Conservation (phyloP, 2,797 vertebrate genomes). For the Atherinosoma microstoma region DNA sequence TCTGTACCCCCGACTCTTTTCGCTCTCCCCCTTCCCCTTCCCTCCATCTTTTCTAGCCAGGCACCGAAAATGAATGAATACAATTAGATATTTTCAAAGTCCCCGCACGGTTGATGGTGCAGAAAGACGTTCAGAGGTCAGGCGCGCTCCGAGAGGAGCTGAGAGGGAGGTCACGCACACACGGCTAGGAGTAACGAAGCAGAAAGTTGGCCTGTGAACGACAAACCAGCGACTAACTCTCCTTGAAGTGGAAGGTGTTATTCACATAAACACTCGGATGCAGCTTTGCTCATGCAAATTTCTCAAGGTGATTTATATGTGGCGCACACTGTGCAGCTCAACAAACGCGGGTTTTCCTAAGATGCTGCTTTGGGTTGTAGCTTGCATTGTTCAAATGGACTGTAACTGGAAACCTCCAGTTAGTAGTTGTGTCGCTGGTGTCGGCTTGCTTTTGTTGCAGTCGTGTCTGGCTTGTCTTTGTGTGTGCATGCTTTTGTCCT, state of each 20-base stretch:
- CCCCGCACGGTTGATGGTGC: slow-evolving; percentile 61
- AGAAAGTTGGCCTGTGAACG: slow-evolving; percentile 67
- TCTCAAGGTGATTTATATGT: slow-evolving; percentile 59
- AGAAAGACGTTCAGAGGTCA: slow-evolving; percentile 72
- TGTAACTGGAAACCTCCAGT: slow-evolving; percentile 20
- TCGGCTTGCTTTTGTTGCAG: slow-evolving; percentile 38
- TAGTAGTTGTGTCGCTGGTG: background rate
- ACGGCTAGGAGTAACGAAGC: slow-evolving; percentile 60
- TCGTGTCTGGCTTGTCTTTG: slow-evolving; percentile 32
- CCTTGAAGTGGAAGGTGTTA: slow-evolving; percentile 61
- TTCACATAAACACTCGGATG: slow-evolving; percentile 60
- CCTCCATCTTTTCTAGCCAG: slow-evolving; percentile 81
- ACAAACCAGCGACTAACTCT: slow-evolving; percentile 63
- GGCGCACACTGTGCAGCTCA: slow-evolving; percentile 41
- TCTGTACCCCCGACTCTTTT: slow-evolving; percentile 53
- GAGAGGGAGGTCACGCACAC: slow-evolving; percentile 62
- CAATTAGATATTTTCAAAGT: slow-evolving; percentile 87
- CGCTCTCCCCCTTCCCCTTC: background rate
- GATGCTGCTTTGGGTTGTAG: slow-evolving; percentile 12
- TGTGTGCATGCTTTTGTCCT: slow-evolving; percentile 24
- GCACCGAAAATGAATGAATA: slow-evolving; percentile 87
- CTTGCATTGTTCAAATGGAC: slow-evolving; percentile 13
- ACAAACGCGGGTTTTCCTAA: slow-evolving; percentile 29
- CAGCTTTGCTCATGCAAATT: slow-evolving; percentile 54
- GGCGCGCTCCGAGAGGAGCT: slow-evolving; percentile 53